These are phyloP conservation scores for Temnothorax longispinosus DNA, from an alignment of 1,140 invertebrate species.

Conservation along the genomic window DNA sequence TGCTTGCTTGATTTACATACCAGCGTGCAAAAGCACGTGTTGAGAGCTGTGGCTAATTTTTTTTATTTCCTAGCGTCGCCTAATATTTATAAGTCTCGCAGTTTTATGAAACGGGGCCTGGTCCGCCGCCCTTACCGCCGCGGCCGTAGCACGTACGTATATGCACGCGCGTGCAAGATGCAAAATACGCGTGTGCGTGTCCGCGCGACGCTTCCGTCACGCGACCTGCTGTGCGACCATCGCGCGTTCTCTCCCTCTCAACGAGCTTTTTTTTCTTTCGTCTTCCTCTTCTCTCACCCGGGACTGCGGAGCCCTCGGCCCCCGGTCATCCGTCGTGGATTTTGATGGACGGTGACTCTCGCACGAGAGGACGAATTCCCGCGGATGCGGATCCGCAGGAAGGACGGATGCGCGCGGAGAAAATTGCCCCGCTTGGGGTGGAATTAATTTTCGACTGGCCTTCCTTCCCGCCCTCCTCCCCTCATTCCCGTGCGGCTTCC, in stretches of 20 bases:
- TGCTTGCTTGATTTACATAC: not conserved
- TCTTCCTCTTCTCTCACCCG: slow-evolving; percentile 8
- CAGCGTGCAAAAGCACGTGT: not conserved
- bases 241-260: slow-evolving; percentile 22
- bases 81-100: slow-evolving; percentile 11
- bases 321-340: slow-evolving; percentile 51
- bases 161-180: slow-evolving; percentile 54
- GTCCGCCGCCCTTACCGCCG: not conserved
- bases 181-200: slow-evolving; percentile 68
- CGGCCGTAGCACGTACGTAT: not conserved
- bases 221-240: slow-evolving; percentile 64
- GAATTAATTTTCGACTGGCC: slow-evolving; percentile 43
- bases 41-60: slow-evolving; percentile 11
- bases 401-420: slow-evolving; percentile 49
- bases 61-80: slow-evolving; percentile 34
- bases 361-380: slow-evolving; percentile 71
- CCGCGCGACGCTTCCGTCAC: slow-evolving; percentile 68
- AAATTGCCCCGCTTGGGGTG: slow-evolving; percentile 63
- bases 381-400: slow-evolving; percentile 70
- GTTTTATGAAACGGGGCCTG: slow-evolving; percentile 14
- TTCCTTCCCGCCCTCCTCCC: not conserved
- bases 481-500: not conserved
- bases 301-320: slow-evolving; percentile 9
- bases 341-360: slow-evolving; percentile 69
- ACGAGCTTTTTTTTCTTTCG: slow-evolving; percentile 18